A percentile compares a stretch with the other conserved stretches of the same genome.
These are phyloP conservation scores for Aythya baeri DNA, from an alignment of 2,113 vertebrate species.

Conservation along the genomic window DNA sequence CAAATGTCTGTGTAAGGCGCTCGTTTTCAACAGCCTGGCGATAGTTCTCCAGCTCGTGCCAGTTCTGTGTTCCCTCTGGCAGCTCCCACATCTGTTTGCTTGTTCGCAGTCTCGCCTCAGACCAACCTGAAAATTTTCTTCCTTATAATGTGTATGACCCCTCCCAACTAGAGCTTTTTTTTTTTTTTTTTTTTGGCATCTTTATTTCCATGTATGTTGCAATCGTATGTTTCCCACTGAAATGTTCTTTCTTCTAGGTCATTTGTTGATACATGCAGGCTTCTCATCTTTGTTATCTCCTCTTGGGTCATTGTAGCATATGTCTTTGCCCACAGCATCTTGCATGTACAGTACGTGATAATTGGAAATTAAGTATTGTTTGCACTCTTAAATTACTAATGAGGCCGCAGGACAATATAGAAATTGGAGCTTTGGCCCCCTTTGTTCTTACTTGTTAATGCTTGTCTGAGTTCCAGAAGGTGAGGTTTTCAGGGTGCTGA, in stretches of 20 bases:
- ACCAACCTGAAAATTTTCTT: not conserved
- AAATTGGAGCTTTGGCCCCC: not conserved
- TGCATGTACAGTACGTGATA: fast-evolving
- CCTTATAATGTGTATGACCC: not conserved
- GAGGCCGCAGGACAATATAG: not conserved
- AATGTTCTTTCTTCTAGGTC: not conserved
- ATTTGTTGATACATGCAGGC: not conserved
- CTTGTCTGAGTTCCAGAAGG: not conserved
- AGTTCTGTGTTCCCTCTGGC: not conserved
- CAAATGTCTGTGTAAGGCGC: not conserved
- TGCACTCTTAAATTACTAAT: not conserved
- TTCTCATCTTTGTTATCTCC: not conserved
- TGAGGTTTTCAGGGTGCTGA: not conserved
- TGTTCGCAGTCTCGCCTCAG: not conserved
- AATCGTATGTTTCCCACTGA: not conserved
- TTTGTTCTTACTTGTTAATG: not conserved
- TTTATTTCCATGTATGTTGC: not conserved
- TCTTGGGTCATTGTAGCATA: not conserved
- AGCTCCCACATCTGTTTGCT: not conserved
- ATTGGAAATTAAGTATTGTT: not conserved
- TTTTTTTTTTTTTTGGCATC: not conserved
- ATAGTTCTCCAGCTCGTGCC: not conserved
- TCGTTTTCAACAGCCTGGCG: not conserved
- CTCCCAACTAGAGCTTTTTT: not conserved
- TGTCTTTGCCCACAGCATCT: not conserved